Percentiles rank a stretch among this genome's conserved stretches.
phyloP scores from a whole-genome alignment of 2,113 vertebrate species.

The Hemiprocne comata region DNA sequence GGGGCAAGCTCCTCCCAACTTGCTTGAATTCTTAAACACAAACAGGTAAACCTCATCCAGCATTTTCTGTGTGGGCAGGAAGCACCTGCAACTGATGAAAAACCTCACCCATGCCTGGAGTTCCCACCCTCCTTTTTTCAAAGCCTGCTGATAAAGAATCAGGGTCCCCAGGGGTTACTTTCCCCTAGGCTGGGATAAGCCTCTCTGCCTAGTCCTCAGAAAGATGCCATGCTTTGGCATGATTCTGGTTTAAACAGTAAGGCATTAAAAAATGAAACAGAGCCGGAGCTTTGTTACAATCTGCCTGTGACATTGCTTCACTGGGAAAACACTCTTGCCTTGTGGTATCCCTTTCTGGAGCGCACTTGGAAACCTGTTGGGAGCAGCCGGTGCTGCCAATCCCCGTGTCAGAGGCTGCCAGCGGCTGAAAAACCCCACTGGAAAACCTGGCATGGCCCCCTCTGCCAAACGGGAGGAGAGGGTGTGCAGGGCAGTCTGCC shows the following conservation, averaged over 20 bases:
- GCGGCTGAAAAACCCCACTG: neutral
- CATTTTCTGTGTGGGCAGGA: neutral
- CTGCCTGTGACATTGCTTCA: accelerated
- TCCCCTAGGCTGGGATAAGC: neutral
- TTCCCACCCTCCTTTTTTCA: neutral
- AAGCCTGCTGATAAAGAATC: neutral
- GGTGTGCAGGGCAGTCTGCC: neutral
- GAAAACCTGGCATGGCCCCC: neutral
- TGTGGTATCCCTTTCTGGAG: neutral
- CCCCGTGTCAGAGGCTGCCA: accelerated
- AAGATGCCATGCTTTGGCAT: neutral
- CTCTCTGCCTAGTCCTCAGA: neutral
- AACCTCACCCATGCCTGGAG: neutral
- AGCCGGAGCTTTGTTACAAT: neutral
- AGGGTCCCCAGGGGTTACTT: neutral
- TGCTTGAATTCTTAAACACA: neutral
- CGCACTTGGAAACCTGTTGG: neutral
- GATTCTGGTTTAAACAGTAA: neutral
- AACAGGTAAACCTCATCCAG: neutral
- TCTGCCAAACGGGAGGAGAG: neutral
- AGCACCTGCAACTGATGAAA: neutral
- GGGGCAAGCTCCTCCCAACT: neutral
- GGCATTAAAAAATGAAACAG: neutral
- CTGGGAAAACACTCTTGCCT: neutral
- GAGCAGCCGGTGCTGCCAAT: neutral